These are phyloP conservation scores for Teleopsis dalmanni DNA, from an alignment of 1,140 invertebrate genomes.

Conservation along the genomic window DNA sequence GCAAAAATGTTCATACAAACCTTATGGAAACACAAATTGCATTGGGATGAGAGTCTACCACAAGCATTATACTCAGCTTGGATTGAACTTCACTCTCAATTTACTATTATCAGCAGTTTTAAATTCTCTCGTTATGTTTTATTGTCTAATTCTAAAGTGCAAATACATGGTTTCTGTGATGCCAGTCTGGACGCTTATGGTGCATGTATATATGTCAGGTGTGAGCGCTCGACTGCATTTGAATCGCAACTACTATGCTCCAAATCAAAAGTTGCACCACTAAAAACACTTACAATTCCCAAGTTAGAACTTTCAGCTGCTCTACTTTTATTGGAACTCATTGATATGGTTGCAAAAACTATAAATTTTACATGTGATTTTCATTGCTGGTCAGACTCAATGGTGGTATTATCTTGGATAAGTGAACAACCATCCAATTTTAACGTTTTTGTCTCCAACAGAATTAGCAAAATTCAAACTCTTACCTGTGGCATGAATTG, in stretches of 20 bases:
- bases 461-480: slow-evolving; percentile 30
- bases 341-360: slow-evolving; percentile 11
- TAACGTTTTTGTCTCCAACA: slow-evolving; percentile 27
- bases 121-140: slow-evolving; percentile 2
- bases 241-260: slow-evolving; percentile 24
- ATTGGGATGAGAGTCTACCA: slow-evolving; percentile 1
- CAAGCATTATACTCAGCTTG: background rate
- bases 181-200: slow-evolving; percentile 38
- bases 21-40: slow-evolving; percentile 17
- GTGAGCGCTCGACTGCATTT: slow-evolving; percentile 6
- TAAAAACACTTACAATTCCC: slow-evolving; percentile 25
- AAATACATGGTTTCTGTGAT: slow-evolving; percentile 40
- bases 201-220: slow-evolving; percentile 28
- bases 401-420: slow-evolving; percentile 30
- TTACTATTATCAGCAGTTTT: background rate
- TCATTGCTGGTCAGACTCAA: slow-evolving; percentile 32
- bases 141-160: background rate
- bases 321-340: slow-evolving; percentile 15
- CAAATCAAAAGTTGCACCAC: slow-evolving; percentile 26
- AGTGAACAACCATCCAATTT: slow-evolving; percentile 14
- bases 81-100: slow-evolving; percentile 1
- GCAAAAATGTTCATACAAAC: slow-evolving; percentile 23
- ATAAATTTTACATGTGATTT: background rate
- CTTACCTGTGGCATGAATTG: slow-evolving; percentile 17
- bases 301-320: slow-evolving; percentile 29